phyloP scores from a whole-genome alignment of 1,140 invertebrate genomes.

The Acyrthosiphon pisum region DNA sequence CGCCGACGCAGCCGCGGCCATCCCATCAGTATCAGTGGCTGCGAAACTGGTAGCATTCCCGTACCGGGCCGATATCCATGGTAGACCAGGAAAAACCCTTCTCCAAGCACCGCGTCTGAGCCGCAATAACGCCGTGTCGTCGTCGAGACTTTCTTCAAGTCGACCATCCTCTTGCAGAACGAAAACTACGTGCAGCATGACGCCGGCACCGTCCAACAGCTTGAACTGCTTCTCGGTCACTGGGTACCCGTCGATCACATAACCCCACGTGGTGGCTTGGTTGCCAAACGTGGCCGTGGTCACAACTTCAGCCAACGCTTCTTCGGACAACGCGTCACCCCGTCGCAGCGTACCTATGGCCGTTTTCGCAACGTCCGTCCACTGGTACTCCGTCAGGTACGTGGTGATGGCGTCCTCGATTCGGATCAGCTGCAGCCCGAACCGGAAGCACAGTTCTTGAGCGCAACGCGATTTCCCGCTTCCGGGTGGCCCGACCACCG shows the following conservation, averaged over 20 bases:
- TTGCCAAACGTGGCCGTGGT: neutral
- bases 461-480: neutral
- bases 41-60: neutral
- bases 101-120: neutral
- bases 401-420: neutral
- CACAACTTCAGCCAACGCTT: neutral
- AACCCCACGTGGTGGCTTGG: neutral
- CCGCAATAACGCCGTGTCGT: neutral
- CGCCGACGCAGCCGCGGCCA: neutral
- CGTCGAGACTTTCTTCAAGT: neutral
- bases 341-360: neutral
- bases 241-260: conserved; percentile 30
- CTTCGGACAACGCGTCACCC: neutral
- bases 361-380: neutral
- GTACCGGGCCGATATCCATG: neutral
- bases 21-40: neutral
- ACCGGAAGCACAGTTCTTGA: neutral
- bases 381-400: neutral
- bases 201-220: neutral
- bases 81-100: neutral
- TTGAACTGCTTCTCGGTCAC: conserved; percentile 14
- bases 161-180: neutral
- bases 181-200: neutral
- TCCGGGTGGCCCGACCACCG: neutral
- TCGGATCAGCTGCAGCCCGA: neutral